Base-by-base conservation (phyloP, 1,140 invertebrate species). In the Pseudomyrmex concolor region DNA sequence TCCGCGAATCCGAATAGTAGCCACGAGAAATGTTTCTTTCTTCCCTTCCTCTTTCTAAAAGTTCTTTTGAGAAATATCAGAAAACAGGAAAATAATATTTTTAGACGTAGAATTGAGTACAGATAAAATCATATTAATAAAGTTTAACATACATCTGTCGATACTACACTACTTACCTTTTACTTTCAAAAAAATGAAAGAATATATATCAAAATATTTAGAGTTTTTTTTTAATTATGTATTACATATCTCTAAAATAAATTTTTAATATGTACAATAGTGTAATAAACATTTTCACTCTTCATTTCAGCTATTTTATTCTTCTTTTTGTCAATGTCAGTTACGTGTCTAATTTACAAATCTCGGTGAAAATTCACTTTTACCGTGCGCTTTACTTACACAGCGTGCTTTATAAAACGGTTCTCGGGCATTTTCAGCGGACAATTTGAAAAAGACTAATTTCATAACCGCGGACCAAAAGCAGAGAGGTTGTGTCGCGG, bases 361-460 rank as follows among this genome's bases (percentile, higher is more conserved):
- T 59, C 48, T 80, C 9, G 70, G 67, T 83, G 66, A 59, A 51
- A 83, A 76, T 76, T 76, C 12, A 76, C 12, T 34, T 66, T 67
- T 59, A 15, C 62, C 57, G 48, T 12, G 7, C 17, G 43, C 4
- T 19, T 62, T 81, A 25, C 34, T 34, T 34, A 34, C 34, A 34
- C 15, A 12, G 25, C 19, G n/a, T 10, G 8, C 12, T 51, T 59
- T 78, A 67, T 67, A 48, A 66, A 83, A 1, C 13, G 45, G 2
- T 43, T 54, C 9, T 62, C 54, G 15, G 43, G 15, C 17, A 17
- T 12, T 57, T 64, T 34, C 8, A 66, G 0, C 43, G 17, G 45
- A 66, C 17, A 68, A 78, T 83, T 83, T 12, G 15, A 22, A 9
- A 43, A 83, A 22, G 73, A 78, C 17, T 83, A 78, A 78, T 78